A percentile compares a stretch with the other conserved stretches of the same genome.
Evolutionary conservation across 2,888 invertebrate species (phyloP).

Genomic region (Polydrusus pterygomalis): DNA sequence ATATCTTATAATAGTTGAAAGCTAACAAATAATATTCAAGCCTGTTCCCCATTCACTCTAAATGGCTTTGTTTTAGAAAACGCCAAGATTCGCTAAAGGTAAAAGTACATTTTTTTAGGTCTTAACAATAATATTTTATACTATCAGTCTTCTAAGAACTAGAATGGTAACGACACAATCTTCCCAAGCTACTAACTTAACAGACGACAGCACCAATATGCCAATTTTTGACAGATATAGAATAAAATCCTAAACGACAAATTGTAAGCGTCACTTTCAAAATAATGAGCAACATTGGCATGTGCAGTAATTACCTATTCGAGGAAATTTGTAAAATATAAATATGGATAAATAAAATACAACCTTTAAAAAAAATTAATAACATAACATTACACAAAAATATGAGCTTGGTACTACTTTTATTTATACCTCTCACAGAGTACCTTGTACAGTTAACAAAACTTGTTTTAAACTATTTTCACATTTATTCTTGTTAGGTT

Average conservation of each 20-base stretch:
- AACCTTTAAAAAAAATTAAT: no score
- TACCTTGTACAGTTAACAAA: no score
- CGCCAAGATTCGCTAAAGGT: conserved; percentile 16
- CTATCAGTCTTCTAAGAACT: conserved; percentile 53
- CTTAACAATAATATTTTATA: conserved; percentile 32
- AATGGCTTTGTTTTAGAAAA: conserved; percentile 1
- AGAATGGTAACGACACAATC: conserved; percentile 46
- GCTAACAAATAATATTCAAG: not conserved
- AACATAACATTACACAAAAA: no score
- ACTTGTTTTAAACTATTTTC: conserved; percentile 4
- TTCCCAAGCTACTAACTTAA: conserved; percentile 62
- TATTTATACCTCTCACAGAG: no score
- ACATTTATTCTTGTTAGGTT: no score
- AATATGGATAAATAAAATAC: no score
- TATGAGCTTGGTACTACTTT: no score
- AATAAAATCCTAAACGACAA: conserved; percentile 4
- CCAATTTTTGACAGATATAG: conserved; percentile 36
- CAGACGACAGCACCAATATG: conserved; percentile 68
- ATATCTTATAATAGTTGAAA: not conserved
- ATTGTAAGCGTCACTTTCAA: no score
- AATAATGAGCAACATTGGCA: no score
- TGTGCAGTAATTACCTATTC: no score
- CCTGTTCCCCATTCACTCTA: conserved; percentile 1
- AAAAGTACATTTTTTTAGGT: conserved; percentile 23
- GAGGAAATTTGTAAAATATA: no score